Percentiles rank a stretch among this genome's conserved stretches.
These are phyloP conservation scores for Zonotrichia albicollis DNA, from an alignment of 2,797 vertebrate species.

Conservation along the genomic window DNA sequence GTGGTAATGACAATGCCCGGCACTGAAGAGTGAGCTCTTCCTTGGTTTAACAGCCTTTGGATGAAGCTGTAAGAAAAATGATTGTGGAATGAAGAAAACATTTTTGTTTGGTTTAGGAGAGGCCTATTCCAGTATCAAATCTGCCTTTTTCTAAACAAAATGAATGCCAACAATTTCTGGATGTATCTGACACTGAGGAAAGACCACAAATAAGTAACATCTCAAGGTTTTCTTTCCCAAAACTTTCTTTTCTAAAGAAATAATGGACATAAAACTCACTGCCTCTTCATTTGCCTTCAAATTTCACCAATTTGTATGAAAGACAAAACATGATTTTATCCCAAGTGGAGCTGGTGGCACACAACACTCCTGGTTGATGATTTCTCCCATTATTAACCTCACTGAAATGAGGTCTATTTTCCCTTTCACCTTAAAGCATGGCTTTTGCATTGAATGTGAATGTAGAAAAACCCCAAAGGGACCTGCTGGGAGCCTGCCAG, in stretches of 20 bases:
- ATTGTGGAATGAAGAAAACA: neutral
- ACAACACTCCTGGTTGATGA: neutral
- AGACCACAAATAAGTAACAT: neutral
- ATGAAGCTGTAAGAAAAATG: neutral
- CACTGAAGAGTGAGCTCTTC: neutral
- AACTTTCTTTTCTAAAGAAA: neutral
- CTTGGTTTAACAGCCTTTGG: neutral
- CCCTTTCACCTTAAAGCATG: neutral
- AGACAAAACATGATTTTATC: neutral
- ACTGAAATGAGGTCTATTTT: neutral
- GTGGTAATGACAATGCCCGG: neutral
- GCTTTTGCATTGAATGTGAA: neutral
- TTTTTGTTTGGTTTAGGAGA: neutral
- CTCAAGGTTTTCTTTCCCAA: neutral
- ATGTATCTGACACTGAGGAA: neutral
- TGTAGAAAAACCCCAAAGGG: neutral
- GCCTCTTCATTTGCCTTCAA: neutral
- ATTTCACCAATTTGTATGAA: neutral
- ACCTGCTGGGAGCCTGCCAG: neutral
- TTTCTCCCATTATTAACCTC: neutral
- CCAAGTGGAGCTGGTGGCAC: neutral
- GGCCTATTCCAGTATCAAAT: neutral
- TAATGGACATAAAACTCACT: neutral
- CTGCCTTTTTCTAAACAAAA: neutral
- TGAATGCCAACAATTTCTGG: neutral